These are phyloP conservation scores for Samia ricini DNA, from an alignment of 1,140 invertebrate species.

Conservation along the genomic window DNA sequence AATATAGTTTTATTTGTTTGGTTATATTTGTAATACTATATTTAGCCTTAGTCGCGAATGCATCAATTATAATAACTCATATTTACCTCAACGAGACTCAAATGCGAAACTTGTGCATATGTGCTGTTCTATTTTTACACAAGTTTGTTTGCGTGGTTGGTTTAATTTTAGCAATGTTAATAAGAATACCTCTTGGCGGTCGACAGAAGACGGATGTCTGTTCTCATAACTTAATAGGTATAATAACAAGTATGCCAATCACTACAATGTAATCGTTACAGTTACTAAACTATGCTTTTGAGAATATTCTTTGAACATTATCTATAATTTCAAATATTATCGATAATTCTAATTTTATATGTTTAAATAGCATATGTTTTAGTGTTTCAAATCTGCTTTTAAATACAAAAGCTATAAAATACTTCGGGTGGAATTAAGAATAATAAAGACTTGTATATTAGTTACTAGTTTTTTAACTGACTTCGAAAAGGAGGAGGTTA, in stretches of 20 bases:
- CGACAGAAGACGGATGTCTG: constrained; percentile 23
- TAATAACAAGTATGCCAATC: neutral
- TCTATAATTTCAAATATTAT: neutral
- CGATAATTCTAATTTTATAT: too few relatives aligned
- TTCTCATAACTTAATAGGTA: constrained; percentile 22
- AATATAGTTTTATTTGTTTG: too few relatives aligned
- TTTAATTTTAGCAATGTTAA: constrained; percentile 47
- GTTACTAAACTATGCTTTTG: neutral
- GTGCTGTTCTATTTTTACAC: constrained; percentile 39
- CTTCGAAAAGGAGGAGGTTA: too few relatives aligned
- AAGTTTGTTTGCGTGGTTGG: constrained; percentile 50
- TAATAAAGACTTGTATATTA: too few relatives aligned
- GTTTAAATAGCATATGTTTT: too few relatives aligned
- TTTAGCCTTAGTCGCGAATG: too few relatives aligned
- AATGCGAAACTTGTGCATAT: constrained; percentile 28
- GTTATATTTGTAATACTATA: too few relatives aligned
- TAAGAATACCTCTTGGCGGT: constrained; percentile 40
- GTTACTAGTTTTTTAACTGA: too few relatives aligned
- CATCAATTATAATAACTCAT: too few relatives aligned
- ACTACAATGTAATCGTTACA: neutral
- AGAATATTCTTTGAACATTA: neutral
- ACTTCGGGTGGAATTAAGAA: too few relatives aligned
- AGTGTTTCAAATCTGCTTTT: too few relatives aligned
- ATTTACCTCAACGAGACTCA: neutral
- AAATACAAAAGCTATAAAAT: too few relatives aligned